These are phyloP conservation scores for Chloroclystis v-ata DNA, from an alignment of 2,888 invertebrate genomes.

Conservation along the genomic window DNA sequence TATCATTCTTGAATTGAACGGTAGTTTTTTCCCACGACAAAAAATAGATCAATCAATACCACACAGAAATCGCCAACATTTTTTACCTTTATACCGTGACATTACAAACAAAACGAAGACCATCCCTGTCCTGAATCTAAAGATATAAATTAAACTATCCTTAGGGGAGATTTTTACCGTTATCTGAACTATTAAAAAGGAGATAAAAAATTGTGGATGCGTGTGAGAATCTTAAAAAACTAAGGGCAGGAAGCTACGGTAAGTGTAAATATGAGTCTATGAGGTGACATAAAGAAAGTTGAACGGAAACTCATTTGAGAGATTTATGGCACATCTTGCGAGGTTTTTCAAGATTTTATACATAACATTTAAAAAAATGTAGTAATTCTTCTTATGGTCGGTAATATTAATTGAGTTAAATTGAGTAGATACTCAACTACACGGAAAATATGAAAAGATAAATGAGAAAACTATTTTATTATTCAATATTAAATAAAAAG, in stretches of 20 bases:
- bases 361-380: no score
- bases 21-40: conserved; percentile 8
- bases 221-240: conserved; percentile 73
- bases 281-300: conserved; percentile 59
- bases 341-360: background rate
- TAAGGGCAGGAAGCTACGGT: conserved; percentile 63
- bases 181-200: conserved; percentile 65
- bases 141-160: conserved; percentile 75
- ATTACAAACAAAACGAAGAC: conserved; percentile 38
- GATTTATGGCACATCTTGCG: conserved; percentile 43
- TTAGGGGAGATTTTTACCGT: conserved; percentile 75
- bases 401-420: no score
- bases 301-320: conserved; percentile 63
- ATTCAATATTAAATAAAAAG: no score
- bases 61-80: conserved; percentile 36
- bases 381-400: no score
- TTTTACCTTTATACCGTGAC: conserved; percentile 41
- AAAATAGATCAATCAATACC: conserved; percentile 27
- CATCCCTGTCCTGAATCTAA: conserved; percentile 62
- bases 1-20: no score
- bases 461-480: no score
- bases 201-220: conserved; percentile 51
- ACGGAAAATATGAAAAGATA: no score
- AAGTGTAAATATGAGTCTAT: conserved; percentile 63
- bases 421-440: no score